Conservation (phyloP, 2,888 invertebrate species). For the Cephonodes hylas region DNA sequence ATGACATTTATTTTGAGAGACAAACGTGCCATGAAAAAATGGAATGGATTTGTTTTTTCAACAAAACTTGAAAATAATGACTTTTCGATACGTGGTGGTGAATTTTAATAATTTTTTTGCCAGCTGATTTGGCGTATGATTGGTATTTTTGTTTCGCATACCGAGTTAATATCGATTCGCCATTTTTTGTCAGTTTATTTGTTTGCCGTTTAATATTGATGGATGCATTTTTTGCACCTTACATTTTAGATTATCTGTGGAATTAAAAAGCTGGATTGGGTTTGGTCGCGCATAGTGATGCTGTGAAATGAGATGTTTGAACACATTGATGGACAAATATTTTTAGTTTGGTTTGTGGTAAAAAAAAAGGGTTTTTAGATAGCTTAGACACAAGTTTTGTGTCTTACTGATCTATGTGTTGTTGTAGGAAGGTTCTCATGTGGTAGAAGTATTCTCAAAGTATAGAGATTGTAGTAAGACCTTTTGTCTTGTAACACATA, state of each 20-base stretch:
- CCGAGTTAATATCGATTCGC: background rate
- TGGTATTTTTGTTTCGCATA: background rate
- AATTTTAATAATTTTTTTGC: slow-evolving; percentile 3
- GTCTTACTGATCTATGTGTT: too few relatives aligned
- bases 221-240: too few relatives aligned
- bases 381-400: too few relatives aligned
- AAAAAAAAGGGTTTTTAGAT: too few relatives aligned
- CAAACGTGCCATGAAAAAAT: background rate
- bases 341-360: background rate
- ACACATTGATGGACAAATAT: background rate
- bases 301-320: too few relatives aligned
- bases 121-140: background rate
- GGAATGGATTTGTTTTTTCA: background rate
- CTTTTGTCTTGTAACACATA: too few relatives aligned
- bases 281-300: too few relatives aligned
- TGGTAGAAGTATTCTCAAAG: too few relatives aligned
- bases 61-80: slow-evolving; percentile 4
- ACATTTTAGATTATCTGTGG: too few relatives aligned
- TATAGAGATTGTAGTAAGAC: too few relatives aligned
- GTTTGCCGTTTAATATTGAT: background rate
- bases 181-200: background rate
- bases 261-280: too few relatives aligned
- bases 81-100: background rate
- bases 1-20: background rate
- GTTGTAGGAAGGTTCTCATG: too few relatives aligned